Base-by-base conservation (phyloP, 2,113 vertebrate species). In the Gymnogyps californianus region DNA sequence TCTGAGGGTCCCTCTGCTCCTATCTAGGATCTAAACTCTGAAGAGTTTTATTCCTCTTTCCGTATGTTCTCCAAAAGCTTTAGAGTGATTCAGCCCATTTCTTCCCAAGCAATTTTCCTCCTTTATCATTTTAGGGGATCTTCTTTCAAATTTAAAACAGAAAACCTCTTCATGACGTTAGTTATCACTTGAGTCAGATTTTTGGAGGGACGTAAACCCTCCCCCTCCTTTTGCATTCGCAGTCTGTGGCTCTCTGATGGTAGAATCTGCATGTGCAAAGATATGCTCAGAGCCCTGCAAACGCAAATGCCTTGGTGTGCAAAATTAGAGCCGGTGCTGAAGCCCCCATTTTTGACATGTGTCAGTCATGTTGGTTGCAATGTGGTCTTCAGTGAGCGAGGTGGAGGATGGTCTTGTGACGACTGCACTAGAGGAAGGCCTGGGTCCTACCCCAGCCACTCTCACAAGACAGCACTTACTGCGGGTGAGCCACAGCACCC, bases 71-170 rank as follows among this genome's bases (percentile, higher is more conserved):
- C 71, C 6, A n/a, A 78, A 90, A 90, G 58, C 70, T 70, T 62
- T 77, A 67, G 66, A 90, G 66, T 78, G 78, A 77, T 75, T 90
- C 91, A 90, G 78, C 29, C 47, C 16, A 13, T 96, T 94, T 96
- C 87, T 88, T 94, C 84, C 51, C 38, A 29, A 94, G 76, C 82
- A 85, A 20, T 96, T 95, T 96, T 95, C 59, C 59, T 95, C 79
- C 76, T 80, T 88, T 80, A 93, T 95, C 6, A 83, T 93, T 96
- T 94, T 70, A 76, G 65, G 51, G 89, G 31, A 81, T 86, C 64
- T 92, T 95, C 79, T 96, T 96, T 91, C 81, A 90, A 77, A 85
- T 83, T 94, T 91, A 55, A 90, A 95, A 46, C 81, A 81, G 87
- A 82, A 93, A 96, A 80, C 66, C 61, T 94, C 36, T 91, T 91